A percentile compares a stretch with the other conserved stretches of the same genome.
phyloP scores from a whole-genome alignment of 2,888 invertebrate species.

The Lobophora halterata region DNA sequence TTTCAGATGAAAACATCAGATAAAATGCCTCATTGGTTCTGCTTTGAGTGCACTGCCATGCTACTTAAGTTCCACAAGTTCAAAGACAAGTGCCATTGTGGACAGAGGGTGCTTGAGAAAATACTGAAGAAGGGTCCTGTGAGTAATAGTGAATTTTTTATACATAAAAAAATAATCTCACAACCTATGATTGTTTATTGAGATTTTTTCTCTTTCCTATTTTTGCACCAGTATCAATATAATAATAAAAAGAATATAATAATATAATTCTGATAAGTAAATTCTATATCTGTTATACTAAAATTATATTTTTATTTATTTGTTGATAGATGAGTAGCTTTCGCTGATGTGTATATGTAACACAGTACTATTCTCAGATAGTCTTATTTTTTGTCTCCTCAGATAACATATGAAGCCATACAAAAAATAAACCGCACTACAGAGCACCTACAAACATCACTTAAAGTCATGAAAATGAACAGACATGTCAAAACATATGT shows the following conservation, averaged over 20 bases:
- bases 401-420: constrained; percentile 45
- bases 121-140: constrained; percentile 53
- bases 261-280: too few relatives aligned
- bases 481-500: constrained; percentile 39
- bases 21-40: constrained; percentile 56
- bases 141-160: constrained; percentile 33
- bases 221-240: too few relatives aligned
- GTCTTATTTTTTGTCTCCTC: constrained; percentile 15
- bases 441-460: constrained; percentile 40
- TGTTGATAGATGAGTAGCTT: too few relatives aligned
- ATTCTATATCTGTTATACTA: too few relatives aligned
- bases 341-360: too few relatives aligned
- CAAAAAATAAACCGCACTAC: constrained; percentile 41
- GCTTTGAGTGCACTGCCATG: constrained; percentile 61
- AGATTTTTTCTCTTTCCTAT: too few relatives aligned
- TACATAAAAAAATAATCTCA: too few relatives aligned
- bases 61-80: constrained; percentile 66
- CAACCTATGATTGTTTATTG: too few relatives aligned
- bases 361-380: too few relatives aligned
- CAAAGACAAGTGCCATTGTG: constrained; percentile 59
- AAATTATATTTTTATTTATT: too few relatives aligned
- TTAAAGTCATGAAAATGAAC: constrained; percentile 38
- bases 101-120: constrained; percentile 49
- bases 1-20: constrained; percentile 49
- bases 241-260: too few relatives aligned